A percentile compares a stretch with the other conserved stretches of the same genome.
These are phyloP conservation scores for Psittacara wagleri DNA, from an alignment of 2,113 vertebrate species.

Conservation along the genomic window DNA sequence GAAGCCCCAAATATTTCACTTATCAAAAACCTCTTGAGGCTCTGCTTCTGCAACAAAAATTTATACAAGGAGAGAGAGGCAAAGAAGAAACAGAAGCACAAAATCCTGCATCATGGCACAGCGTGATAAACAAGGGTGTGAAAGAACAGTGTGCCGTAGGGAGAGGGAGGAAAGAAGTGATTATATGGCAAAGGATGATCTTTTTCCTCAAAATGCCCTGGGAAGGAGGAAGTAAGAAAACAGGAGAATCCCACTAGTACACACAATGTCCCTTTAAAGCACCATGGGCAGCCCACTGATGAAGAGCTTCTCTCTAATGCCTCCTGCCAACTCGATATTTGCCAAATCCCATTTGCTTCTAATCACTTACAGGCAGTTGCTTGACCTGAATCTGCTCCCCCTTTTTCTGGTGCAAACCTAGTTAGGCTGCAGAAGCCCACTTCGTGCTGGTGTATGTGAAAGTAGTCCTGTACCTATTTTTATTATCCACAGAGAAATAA, in stretches of 20 bases:
- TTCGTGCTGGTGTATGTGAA: not conserved
- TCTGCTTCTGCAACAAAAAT: constrained; percentile 31
- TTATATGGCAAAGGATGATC: constrained; percentile 8
- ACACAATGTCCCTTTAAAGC: constrained; percentile 26
- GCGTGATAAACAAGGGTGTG: not conserved
- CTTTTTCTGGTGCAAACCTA: not conserved
- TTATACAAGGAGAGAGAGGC: not conserved
- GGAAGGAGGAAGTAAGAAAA: constrained; percentile 17
- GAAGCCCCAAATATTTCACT: not conserved
- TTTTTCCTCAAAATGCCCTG: not conserved
- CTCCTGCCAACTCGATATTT: not conserved
- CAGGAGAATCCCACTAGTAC: not conserved
- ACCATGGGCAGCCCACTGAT: not conserved
- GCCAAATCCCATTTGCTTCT: constrained; percentile 47
- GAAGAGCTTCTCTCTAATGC: constrained; percentile 1
- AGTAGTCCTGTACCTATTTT: not conserved
- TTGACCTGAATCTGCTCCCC: not conserved
- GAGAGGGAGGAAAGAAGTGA: not conserved
- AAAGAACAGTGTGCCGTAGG: not conserved
- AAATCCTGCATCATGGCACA: not conserved
- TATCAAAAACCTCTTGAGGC: constrained; percentile 11
- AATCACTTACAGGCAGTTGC: constrained; percentile 28
- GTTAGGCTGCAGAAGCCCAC: not conserved
- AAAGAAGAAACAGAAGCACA: not conserved
- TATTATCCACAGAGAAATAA: not conserved